These are phyloP conservation scores for Dynastes maya DNA, from an alignment of 2,888 invertebrate genomes.

Conservation along the genomic window DNA sequence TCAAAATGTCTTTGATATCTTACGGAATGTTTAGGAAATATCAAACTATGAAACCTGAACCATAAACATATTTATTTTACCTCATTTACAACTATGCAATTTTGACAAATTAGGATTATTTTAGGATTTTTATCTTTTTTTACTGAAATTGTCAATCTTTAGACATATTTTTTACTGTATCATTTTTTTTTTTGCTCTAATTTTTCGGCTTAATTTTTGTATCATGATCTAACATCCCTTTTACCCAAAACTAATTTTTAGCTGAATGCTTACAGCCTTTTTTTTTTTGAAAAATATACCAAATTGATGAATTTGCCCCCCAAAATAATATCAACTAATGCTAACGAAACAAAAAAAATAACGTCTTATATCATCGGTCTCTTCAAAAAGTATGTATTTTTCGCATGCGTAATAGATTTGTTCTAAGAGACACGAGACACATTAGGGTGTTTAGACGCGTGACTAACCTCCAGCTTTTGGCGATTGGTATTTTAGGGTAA, in stretches of 20 bases:
- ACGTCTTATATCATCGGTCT: conserved; percentile 46
- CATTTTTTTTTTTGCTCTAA: neutral
- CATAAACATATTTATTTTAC: no score
- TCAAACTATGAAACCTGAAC: no score
- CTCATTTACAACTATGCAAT: no score
- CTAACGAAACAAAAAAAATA: neutral
- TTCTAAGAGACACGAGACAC: conserved; percentile 42
- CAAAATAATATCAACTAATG: neutral
- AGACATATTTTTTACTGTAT: no score
- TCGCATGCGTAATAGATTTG: conserved; percentile 12
- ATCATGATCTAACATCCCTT: neutral
- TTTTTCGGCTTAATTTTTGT: conserved; percentile 5
- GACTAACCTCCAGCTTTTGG: conserved; percentile 11
- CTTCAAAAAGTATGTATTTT: conserved; percentile 49
- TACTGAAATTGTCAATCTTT: no score
- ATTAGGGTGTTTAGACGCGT: conserved; percentile 1
- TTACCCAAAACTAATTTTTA: neutral
- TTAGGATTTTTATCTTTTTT: no score
- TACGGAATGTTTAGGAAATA: no score
- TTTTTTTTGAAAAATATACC: no score
- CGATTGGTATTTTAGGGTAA: conserved; percentile 10
- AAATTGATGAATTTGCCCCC: neutral
- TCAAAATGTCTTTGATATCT: no score
- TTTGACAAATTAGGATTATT: no score
- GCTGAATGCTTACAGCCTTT: neutral